A percentile compares a stretch with the other conserved stretches of the same genome.
These are phyloP conservation scores for Saccopteryx leptura DNA, from an alignment of 2,113 vertebrate species.

Conservation along the genomic window DNA sequence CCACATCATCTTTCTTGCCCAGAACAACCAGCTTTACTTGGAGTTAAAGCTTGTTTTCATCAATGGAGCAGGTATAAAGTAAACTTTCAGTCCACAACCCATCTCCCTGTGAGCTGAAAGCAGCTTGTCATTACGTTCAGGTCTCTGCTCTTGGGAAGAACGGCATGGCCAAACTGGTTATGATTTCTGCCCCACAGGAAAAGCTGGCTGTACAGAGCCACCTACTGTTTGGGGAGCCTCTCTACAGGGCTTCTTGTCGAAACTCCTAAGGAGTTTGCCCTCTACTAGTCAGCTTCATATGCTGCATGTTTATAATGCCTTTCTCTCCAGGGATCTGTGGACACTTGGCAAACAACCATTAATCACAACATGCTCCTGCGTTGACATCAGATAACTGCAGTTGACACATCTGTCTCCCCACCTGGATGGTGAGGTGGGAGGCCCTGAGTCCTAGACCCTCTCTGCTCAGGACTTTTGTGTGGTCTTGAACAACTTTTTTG, in stretches of 20 bases:
- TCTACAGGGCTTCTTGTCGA: neutral
- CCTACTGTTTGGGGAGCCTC: slow-evolving; percentile 45
- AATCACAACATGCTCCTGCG: neutral
- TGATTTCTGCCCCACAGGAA: slow-evolving; percentile 25
- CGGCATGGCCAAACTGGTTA: neutral
- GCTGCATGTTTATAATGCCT: neutral
- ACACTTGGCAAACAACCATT: slow-evolving; percentile 5
- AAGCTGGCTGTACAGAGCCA: slow-evolving; percentile 5
- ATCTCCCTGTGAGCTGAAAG: neutral
- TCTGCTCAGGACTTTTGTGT: neutral
- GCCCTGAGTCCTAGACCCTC: neutral
- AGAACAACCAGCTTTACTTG: neutral
- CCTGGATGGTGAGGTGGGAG: neutral
- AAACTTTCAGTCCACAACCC: neutral
- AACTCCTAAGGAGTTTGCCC: slow-evolving; percentile 14
- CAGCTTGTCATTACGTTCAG: neutral
- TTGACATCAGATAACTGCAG: neutral
- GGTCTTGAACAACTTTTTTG: neutral
- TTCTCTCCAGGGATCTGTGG: slow-evolving; percentile 28
- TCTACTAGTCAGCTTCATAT: slow-evolving; percentile 18
- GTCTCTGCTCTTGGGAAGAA: neutral
- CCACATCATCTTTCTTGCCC: neutral
- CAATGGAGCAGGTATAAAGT: neutral
- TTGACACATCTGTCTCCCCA: neutral
- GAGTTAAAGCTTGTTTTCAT: neutral